phyloP scores from a whole-genome alignment of 30 jellyfish, hydroid and myxozoan species.

The Chrysaora quinquecirrha region DNA sequence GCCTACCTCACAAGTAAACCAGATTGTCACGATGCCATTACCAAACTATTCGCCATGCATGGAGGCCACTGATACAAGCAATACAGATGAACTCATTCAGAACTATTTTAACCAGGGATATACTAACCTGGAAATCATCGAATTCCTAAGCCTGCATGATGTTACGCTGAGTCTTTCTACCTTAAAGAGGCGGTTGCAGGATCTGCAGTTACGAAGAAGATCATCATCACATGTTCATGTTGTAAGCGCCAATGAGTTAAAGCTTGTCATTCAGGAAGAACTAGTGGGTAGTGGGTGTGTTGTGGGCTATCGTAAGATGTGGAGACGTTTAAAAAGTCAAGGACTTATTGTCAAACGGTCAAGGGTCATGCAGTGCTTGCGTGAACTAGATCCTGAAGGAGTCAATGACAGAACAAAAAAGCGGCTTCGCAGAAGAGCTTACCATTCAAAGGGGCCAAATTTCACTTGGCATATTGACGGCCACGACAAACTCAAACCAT shows the following conservation, averaged over 20 bases:
- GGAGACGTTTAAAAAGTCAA: conserved; percentile 11
- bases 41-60: conserved; percentile 21
- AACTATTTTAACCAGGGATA: conserved; percentile 44
- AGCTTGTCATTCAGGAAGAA: conserved; percentile 27
- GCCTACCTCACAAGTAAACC: conserved; percentile 20
- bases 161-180: conserved; percentile 44
- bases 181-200: conserved; percentile 50
- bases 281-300: conserved; percentile 52
- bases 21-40: conserved; percentile 20
- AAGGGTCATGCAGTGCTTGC: conserved; percentile 27
- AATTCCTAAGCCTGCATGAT: conserved; percentile 36
- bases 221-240: conserved; percentile 16
- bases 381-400: conserved; percentile 67
- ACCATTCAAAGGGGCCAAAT: conserved; percentile 63
- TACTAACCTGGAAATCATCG: conserved; percentile 58
- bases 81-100: conserved; percentile 22
- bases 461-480: conserved; percentile 72
- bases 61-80: conserved; percentile 22
- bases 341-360: conserved; percentile 37
- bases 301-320: conserved; percentile 53
- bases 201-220: conserved; percentile 17
- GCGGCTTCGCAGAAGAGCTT: conserved; percentile 45
- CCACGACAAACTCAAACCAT: conserved; percentile 63
- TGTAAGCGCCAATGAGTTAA: conserved; percentile 25
- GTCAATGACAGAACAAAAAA: conserved; percentile 30